These are phyloP conservation scores for Oreochromis tanganicae DNA, from an alignment of 2,113 vertebrate species.

Conservation along the genomic window DNA sequence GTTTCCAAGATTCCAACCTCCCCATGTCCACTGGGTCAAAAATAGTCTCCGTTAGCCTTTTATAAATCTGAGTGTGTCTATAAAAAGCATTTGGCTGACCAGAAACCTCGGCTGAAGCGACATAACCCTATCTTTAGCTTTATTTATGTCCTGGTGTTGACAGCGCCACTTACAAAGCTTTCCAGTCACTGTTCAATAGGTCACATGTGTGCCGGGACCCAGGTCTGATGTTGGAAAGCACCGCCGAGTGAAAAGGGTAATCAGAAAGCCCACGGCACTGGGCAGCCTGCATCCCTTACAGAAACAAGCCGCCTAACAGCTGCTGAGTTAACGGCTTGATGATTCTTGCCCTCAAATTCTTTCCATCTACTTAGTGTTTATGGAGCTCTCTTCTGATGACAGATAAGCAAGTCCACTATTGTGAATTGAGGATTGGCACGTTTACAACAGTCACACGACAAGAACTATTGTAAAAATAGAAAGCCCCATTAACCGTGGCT, in stretches of 20 bases:
- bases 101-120: conserved; percentile 63
- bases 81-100: conserved; percentile 80
- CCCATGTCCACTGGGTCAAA: conserved; percentile 55
- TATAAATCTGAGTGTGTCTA: conserved; percentile 87
- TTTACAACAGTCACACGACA: conserved; percentile 29
- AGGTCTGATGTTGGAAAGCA: conserved; percentile 58
- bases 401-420: conserved; percentile 45
- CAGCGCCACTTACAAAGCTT: conserved; percentile 76
- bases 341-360: conserved; percentile 58
- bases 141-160: conserved; percentile 85
- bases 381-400: conserved; percentile 45
- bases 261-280: conserved; percentile 7
- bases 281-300: conserved; percentile 24
- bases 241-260: conserved; percentile 43
- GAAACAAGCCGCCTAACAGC: conserved; percentile 55
- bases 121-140: conserved; percentile 78
- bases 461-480: conserved; percentile 37
- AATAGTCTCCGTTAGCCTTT: conserved; percentile 80
- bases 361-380: conserved; percentile 69
- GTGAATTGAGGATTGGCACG: conserved; percentile 34
- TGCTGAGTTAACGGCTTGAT: conserved; percentile 53
- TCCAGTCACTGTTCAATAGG: conserved; percentile 73
- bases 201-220: conserved; percentile 61
- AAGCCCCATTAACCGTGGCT: not conserved
- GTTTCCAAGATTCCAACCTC: conserved; percentile 68